Percentiles rank a stretch among this genome's conserved stretches.
These are phyloP conservation scores for Sciurus niger DNA, from an alignment of 2,113 vertebrate species.

Conservation along the genomic window DNA sequence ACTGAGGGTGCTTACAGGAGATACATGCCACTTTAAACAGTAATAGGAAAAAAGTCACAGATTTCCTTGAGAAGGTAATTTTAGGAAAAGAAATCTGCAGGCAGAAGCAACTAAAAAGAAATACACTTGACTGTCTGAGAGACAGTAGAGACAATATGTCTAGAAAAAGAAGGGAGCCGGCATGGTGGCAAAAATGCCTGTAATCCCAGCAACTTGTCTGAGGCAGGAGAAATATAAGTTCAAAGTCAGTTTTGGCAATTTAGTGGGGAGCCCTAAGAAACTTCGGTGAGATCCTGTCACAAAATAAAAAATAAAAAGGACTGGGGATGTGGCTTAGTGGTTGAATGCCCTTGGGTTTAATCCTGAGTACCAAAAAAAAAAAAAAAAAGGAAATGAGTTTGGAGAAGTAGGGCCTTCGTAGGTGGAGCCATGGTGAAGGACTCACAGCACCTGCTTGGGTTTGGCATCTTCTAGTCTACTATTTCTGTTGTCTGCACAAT, in stretches of 20 bases:
- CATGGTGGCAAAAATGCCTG: too few relatives aligned
- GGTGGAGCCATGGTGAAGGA: not conserved
- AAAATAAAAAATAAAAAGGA: too few relatives aligned
- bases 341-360: too few relatives aligned
- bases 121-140: not conserved
- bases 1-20: not conserved
- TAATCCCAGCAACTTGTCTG: too few relatives aligned
- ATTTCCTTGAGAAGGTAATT: conserved; percentile 42
- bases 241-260: too few relatives aligned
- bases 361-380: too few relatives aligned
- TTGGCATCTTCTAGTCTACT: conserved; percentile 31
- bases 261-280: too few relatives aligned
- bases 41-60: not conserved
- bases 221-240: too few relatives aligned
- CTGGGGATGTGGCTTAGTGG: too few relatives aligned
- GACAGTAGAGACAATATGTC: not conserved
- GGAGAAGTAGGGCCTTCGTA: not conserved
- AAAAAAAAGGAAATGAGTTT: not conserved
- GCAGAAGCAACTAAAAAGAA: conserved; percentile 11
- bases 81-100: not conserved
- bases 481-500: not conserved
- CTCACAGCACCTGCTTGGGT: not conserved
- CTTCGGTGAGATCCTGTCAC: too few relatives aligned
- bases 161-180: not conserved
- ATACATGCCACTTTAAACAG: not conserved